Base-by-base conservation (phyloP, 1,140 invertebrate genomes). In the Anoplolepis gracilipes region DNA sequence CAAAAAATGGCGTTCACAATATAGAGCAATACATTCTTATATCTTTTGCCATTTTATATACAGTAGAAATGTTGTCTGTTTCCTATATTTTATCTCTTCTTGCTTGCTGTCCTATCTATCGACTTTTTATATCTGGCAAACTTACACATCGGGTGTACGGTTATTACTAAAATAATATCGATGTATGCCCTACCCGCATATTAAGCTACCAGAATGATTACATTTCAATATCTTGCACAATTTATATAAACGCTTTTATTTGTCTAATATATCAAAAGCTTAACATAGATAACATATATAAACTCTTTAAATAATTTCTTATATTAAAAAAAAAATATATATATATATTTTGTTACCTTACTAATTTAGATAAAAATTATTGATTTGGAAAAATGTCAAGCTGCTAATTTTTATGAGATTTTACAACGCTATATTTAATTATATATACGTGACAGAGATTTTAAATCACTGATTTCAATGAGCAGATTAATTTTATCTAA, bases 1-100 rank as follows among this genome's bases (percentile, higher is more conserved):
- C 65, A 85, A 61, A 46, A 62, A 61, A 22, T 42, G 64, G 10
- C 33, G 25, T 59, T 89, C 53, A 61, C 33, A 49, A 49, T 49
- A 59, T 85, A 85, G 19, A 55, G 42, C 62, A 59, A 70, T 59
- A n/a, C 19, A 82, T 76, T 85, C 16, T 85, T 25, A 55, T 87
- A 70, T 84, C 30, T 53, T 84, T 79, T 69, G n/a, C 69, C 39
- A 84, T 75, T 70, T 76, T 88, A 57, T 85, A 64, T 42, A 69
- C 73, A 81, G 82, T 81, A 81, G 84, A 42, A 30, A 82, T 42
- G 16, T 89, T 36, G 8, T 89, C 42, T 88, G 25, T 84, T 70
- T 81, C 57, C 22, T 82, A 85, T 28, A 84, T 84, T 49, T 85
- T 42, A 73, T 59, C 25, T 49, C 42, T 84, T 61, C 11, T 76